Conservation (phyloP, 2,113 vertebrate genomes). For the Percopsis transmontana region DNA sequence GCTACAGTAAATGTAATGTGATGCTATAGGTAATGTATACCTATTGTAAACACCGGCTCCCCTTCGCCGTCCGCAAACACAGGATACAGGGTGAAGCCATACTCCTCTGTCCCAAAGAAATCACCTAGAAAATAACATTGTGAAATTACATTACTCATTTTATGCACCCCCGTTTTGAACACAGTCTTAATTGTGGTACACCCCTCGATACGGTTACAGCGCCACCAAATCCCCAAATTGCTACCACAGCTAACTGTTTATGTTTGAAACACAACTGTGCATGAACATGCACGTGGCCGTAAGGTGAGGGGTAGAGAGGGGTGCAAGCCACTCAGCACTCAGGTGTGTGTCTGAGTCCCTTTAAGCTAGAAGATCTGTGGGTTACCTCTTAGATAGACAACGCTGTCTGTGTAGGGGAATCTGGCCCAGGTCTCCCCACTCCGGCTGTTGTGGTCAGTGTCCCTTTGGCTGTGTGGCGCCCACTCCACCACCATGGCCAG, state of each 20-base stretch:
- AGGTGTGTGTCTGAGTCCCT: too few relatives aligned
- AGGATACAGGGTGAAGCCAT: conserved; percentile 85
- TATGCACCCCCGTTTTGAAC: neutral
- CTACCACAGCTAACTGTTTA: too few relatives aligned
- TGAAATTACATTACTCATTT: neutral
- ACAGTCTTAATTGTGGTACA: neutral
- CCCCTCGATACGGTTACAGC: neutral
- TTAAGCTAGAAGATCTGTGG: too few relatives aligned
- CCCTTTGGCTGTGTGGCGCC: conserved; percentile 71
- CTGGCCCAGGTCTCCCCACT: conserved; percentile 81
- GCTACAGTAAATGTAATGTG: neutral
- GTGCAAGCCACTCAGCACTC: too few relatives aligned
- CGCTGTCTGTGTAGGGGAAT: conserved; percentile 70
- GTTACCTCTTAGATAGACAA: conserved; percentile 73
- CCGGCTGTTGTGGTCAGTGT: conserved; percentile 39
- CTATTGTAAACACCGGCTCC: conserved; percentile 77
- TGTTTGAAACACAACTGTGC: too few relatives aligned
- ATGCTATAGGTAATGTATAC: conserved; percentile 63
- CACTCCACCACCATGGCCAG: conserved; percentile 87
- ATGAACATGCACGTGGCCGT: too few relatives aligned
- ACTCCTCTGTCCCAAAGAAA: conserved; percentile 87
- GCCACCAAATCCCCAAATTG: too few relatives aligned
- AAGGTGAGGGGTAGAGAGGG: too few relatives aligned
- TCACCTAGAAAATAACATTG: conserved; percentile 74
- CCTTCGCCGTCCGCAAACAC: conserved; percentile 88